Evolutionary conservation across 1,140 invertebrate genomes (phyloP), one percentile per base, ranked within the genome.

Genomic region (Zaprionus davidi): DNA sequence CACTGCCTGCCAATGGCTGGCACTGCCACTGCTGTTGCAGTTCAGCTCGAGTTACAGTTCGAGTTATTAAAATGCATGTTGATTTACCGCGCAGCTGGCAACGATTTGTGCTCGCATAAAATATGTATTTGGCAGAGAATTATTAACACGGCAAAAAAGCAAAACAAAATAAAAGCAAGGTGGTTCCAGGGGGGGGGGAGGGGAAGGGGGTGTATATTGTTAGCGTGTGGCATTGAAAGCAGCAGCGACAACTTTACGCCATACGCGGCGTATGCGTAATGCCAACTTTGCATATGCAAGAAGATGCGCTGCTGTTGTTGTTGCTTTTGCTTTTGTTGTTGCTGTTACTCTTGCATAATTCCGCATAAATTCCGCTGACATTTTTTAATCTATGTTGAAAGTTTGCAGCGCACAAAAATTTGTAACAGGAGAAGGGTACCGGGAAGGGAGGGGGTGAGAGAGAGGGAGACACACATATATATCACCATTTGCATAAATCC

Each of bases 351-450:
- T 38, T 84, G 81, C 85, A 88, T 88, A 90, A 88, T 88, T 90
- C 67, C 78, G 78, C 81, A 87, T 84, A 90, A 76, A 88, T 88
- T 87, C 46, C 75, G 78, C 55, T 88, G 84, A 84, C 84, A 81
- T 88, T 88, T 87, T 88, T 88, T 90, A 88, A 88, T 88, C 84
- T 88, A 84, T 79, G 84, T 76, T 76, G 74, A 90, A 88, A 88
- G 78, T 84, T 90, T 84, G 60, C 69, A 55, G 53, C 63, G 44
- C 68, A 66, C 70, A 63, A 49, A 65, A 69, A 67, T 66, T 26
- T 58, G 17, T 22, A 17, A 24, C 44, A n/a, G 20, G 26, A 9
- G 0, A 1, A 31, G 9, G 9, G n/a, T n/a, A n/a, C n/a, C n/a
- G 11, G 2, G 9, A 4, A 6, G 13, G 17, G 20, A 20, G 20